Conservation (phyloP, 2,113 vertebrate genomes). For the Carassius gibelio region DNA sequence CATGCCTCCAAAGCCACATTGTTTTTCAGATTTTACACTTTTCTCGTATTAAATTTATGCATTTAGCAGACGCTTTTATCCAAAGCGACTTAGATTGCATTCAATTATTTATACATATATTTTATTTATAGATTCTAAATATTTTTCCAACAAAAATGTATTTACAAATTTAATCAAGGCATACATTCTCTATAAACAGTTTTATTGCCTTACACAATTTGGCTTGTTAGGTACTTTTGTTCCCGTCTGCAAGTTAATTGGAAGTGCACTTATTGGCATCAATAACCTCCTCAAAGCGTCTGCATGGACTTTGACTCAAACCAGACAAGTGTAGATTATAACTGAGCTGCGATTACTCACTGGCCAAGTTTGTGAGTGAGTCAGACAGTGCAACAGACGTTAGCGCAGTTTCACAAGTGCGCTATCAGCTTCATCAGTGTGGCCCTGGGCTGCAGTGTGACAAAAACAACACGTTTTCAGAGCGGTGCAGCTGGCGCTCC, state of each 20-base stretch:
- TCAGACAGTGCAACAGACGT: constrained; percentile 59
- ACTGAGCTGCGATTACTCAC: constrained; percentile 69
- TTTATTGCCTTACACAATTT: no score
- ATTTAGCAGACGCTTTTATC: no score
- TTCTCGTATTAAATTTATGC: no score
- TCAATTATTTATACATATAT: no score
- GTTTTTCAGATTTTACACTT: neutral
- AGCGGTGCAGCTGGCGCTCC: neutral
- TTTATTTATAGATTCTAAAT: no score
- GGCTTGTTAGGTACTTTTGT: no score
- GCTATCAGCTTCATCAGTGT: constrained; percentile 16
- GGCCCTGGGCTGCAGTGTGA: constrained; percentile 8
- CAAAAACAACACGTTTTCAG: constrained; percentile 21
- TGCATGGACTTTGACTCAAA: constrained; percentile 28
- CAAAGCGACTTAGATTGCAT: no score
- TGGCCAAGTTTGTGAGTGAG: constrained; percentile 65
- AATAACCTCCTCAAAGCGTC: neutral
- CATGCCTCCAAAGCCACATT: neutral
- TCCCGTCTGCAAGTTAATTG: neutral
- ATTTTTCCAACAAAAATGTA: no score
- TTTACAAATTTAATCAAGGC: neutral
- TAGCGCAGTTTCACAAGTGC: neutral
- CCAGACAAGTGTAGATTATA: constrained; percentile 48
- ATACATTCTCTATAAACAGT: neutral
- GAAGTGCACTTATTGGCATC: constrained; percentile 5